phyloP scores from a whole-genome alignment of 2,888 invertebrate genomes.

The Eupithecia subfuscata region DNA sequence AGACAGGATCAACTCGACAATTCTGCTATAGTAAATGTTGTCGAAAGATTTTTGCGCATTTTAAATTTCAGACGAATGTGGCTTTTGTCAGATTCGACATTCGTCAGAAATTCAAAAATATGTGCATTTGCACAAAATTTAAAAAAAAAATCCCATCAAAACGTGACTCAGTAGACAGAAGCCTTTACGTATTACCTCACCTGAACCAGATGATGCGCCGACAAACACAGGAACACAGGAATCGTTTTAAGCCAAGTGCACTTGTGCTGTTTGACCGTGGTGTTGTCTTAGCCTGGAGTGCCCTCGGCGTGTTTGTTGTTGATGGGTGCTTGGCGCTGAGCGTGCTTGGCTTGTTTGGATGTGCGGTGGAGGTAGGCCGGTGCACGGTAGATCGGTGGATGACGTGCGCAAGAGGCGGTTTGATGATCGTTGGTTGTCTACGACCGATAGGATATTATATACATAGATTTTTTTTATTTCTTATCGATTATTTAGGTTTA shows the following conservation, averaged over 20 bases:
- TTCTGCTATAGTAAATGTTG: background rate
- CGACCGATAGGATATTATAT: background rate
- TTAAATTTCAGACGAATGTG: background rate
- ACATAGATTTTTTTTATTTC: too few species aligned
- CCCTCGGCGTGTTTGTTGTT: constrained; percentile 34
- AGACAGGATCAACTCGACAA: background rate
- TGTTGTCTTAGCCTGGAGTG: constrained; percentile 54
- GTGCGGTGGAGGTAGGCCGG: background rate
- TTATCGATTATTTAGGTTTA: too few species aligned
- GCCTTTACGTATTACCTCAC: constrained; percentile 17
- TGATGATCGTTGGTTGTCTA: background rate
- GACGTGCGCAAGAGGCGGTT: background rate
- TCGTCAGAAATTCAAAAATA: too few species aligned
- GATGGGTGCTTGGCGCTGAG: constrained; percentile 26
- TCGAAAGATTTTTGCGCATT: background rate
- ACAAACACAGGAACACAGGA: constrained; percentile 63
- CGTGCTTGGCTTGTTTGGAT: constrained; percentile 1
- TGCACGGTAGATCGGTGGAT: background rate
- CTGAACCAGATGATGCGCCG: constrained; percentile 37
- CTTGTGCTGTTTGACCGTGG: constrained; percentile 60
- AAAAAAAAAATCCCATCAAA: background rate
- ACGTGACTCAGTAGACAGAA: background rate
- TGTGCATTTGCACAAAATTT: too few species aligned
- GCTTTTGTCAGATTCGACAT: too few species aligned
- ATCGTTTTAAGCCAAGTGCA: constrained; percentile 75